Evolutionary conservation across 2,797 vertebrate species (phyloP).

Genomic region (Gila robusta): DNA sequence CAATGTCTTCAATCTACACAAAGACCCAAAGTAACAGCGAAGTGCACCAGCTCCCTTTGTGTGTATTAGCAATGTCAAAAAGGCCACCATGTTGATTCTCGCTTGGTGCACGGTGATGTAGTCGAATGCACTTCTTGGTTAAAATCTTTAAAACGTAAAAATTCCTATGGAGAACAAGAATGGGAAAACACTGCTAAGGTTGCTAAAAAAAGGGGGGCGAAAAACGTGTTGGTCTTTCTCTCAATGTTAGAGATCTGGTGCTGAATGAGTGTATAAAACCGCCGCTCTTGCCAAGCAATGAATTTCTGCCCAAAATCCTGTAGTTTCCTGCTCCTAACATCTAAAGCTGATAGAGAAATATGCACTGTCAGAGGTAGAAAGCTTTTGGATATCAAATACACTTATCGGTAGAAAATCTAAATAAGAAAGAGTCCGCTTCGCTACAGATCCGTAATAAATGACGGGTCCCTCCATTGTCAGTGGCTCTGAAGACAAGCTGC

Average conservation of each 20-base stretch:
- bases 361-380: slow-evolving; percentile 27
- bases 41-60: background rate
- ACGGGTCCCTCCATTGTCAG: slow-evolving; percentile 40
- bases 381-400: slow-evolving; percentile 37
- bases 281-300: background rate
- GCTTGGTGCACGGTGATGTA: background rate
- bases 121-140: background rate
- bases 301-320: background rate
- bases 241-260: background rate
- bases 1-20: background rate
- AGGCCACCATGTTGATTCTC: background rate
- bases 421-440: slow-evolving; percentile 48
- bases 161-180: background rate
- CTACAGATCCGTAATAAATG: slow-evolving; percentile 53
- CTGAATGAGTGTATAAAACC: background rate
- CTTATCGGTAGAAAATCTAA: slow-evolving; percentile 58
- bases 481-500: slow-evolving; percentile 38
- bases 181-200: background rate
- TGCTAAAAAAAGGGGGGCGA: background rate
- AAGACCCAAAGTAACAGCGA: background rate
- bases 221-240: background rate
- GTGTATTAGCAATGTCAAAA: background rate
- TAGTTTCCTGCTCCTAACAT: background rate
- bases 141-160: background rate
- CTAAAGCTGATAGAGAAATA: slow-evolving; percentile 22